These are phyloP conservation scores for Petrocephalus microphthalmus DNA, from an alignment of 2,113 vertebrate species.

Conservation along the genomic window DNA sequence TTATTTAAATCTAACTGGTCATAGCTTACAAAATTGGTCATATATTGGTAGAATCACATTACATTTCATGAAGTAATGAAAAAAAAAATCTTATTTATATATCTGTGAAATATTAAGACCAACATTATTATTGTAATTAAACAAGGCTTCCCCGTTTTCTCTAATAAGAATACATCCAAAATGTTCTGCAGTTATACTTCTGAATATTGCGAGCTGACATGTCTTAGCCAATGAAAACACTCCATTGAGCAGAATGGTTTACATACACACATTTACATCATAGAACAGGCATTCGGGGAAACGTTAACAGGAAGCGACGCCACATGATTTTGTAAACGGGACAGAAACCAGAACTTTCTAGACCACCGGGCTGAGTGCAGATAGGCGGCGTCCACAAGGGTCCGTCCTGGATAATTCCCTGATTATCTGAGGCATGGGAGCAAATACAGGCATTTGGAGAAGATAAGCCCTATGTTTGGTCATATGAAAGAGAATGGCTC, in stretches of 20 bases:
- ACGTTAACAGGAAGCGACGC: neutral
- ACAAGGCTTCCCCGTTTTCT: neutral
- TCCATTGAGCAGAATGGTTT: neutral
- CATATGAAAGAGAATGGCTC: neutral
- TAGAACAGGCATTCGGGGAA: neutral
- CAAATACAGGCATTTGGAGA: neutral
- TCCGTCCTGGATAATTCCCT: neutral
- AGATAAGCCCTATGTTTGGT: neutral
- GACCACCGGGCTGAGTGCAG: neutral
- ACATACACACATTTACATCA: neutral
- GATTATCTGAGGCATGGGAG: neutral
- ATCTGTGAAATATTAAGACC: neutral
- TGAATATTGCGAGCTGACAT: neutral
- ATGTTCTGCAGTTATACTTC: neutral
- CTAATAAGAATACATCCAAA: neutral
- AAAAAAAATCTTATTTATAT: neutral
- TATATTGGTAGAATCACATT: neutral
- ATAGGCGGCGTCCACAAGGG: neutral
- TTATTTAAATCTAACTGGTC: neutral
- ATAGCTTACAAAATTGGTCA: neutral
- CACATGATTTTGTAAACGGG: neutral
- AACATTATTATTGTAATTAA: neutral
- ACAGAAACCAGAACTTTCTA: neutral
- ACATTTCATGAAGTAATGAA: neutral
- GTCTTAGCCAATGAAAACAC: neutral